These are phyloP conservation scores for Trachops cirrhosus DNA, from an alignment of 2,797 vertebrate genomes.

Conservation along the genomic window DNA sequence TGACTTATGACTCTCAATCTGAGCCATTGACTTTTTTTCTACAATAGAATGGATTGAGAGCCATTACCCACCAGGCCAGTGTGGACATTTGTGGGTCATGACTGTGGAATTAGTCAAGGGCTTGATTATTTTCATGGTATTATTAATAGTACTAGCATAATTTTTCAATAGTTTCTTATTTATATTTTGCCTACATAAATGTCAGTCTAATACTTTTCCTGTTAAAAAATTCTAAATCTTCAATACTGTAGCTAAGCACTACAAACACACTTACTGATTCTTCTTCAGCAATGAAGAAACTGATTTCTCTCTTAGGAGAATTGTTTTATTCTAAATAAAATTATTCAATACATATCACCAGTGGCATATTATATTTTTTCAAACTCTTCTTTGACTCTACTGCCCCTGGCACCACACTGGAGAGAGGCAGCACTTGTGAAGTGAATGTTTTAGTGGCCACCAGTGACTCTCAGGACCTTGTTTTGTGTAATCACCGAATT, in stretches of 20 bases:
- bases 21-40: not conserved
- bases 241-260: not conserved
- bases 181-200: conserved; percentile 3
- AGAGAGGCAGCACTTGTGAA: not conserved
- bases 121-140: not conserved
- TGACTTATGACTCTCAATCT: not conserved
- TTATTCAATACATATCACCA: not conserved
- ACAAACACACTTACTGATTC: not conserved
- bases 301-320: not conserved
- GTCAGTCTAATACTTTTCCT: not conserved
- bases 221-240: not conserved
- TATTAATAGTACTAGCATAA: not conserved
- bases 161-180: not conserved
- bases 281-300: not conserved
- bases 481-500: not conserved
- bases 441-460: not conserved
- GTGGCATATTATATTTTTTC: not conserved
- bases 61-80: not conserved
- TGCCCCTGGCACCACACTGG: not conserved
- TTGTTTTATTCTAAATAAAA: not conserved
- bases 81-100: not conserved
- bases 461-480: not conserved
- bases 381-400: not conserved
- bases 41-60: not conserved
- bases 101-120: not conserved